These are phyloP conservation scores for Tribolium castaneum DNA, from an alignment of 1,140 invertebrate genomes.

Conservation along the genomic window DNA sequence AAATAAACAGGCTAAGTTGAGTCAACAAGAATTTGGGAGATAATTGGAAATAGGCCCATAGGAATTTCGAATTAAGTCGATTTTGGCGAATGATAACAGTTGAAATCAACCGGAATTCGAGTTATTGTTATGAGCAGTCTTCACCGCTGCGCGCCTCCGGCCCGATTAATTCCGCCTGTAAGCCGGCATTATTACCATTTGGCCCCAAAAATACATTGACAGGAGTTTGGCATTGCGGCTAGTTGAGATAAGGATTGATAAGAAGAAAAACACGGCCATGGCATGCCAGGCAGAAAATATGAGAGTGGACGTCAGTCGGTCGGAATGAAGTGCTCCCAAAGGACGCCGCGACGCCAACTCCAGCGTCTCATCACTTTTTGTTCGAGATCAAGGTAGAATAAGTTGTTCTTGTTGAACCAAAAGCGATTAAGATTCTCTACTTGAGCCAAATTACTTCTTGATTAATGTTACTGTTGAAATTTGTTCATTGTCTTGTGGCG, in stretches of 20 bases:
- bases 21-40: conserved; percentile 12
- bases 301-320: conserved; percentile 27
- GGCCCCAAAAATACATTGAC: neutral
- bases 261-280: conserved; percentile 15
- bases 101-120: neutral
- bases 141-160: neutral
- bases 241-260: conserved; percentile 13
- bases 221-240: neutral
- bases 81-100: conserved; percentile 7
- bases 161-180: neutral
- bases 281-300: conserved; percentile 23
- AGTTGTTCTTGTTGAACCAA: conserved; percentile 32
- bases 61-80: conserved; percentile 16
- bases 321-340: conserved; percentile 26
- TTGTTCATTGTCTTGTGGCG: neutral
- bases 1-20: conserved; percentile 16
- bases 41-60: conserved; percentile 25
- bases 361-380: conserved; percentile 31
- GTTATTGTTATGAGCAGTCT: conserved; percentile 7
- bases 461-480: conserved; percentile 6
- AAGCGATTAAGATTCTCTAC: conserved; percentile 15
- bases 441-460: conserved; percentile 2
- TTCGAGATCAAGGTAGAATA: conserved; percentile 27
- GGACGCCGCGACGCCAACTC: conserved; percentile 30
- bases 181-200: neutral